Percentiles rank a stretch among this genome's conserved stretches.
Evolutionary conservation across 2,888 invertebrate genomes (phyloP).

Genomic region (Gordius sp.): DNA sequence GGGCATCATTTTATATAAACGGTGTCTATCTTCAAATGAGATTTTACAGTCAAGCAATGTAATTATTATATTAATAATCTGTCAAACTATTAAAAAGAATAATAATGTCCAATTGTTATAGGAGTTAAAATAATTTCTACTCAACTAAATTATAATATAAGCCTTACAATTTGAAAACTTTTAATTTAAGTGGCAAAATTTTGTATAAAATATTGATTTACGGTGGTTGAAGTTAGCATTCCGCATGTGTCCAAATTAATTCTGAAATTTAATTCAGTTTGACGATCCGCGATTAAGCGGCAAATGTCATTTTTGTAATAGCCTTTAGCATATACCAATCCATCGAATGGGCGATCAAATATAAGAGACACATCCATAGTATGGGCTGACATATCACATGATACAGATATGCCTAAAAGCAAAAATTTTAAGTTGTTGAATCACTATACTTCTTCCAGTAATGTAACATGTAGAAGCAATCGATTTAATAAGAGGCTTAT

Average conservation of each 20-base stretch:
- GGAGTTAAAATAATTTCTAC: too few species aligned
- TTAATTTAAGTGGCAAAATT: too few species aligned
- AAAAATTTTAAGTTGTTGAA: neutral
- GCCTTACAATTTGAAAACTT: neutral
- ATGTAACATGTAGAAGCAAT: too few species aligned
- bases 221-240: slow-evolving; percentile 7
- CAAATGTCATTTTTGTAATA: slow-evolving; percentile 3
- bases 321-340: slow-evolving; percentile 1
- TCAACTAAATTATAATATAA: neutral
- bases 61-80: too few species aligned
- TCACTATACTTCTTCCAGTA: too few species aligned
- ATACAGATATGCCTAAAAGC: slow-evolving; percentile 3
- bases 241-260: slow-evolving; percentile 10
- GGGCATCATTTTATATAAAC: too few species aligned
- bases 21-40: too few species aligned
- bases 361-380: neutral
- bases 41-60: too few species aligned
- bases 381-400: slow-evolving; percentile 8
- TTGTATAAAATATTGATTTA: too few species aligned
- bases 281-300: neutral
- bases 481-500: too few species aligned
- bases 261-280: neutral
- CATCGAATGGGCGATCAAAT: slow-evolving; percentile 10
- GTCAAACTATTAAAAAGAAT: too few species aligned
- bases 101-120: too few species aligned